phyloP scores from a whole-genome alignment of 1,140 invertebrate species.

The Heliothis virescens region DNA sequence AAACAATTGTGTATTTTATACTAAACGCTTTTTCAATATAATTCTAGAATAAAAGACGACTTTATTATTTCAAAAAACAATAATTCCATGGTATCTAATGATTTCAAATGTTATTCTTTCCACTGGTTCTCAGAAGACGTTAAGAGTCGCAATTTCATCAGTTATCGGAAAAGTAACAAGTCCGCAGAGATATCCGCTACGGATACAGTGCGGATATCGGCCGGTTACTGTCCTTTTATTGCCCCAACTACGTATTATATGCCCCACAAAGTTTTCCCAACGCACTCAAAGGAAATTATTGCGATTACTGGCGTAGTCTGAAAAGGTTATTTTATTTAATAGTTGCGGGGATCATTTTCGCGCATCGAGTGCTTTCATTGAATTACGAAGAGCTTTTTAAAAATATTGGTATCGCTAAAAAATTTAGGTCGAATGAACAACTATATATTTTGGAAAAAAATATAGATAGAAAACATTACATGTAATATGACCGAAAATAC shows the following conservation, averaged over 20 bases:
- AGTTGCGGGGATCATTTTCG: too few species aligned
- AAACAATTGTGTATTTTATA: neutral
- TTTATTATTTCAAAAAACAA: too few species aligned
- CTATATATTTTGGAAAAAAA: too few species aligned
- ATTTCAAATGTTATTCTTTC: neutral
- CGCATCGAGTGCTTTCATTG: too few species aligned
- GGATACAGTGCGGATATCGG: neutral
- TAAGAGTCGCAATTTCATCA: neutral
- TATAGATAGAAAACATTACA: neutral
- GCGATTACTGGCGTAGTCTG: neutral
- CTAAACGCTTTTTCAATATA: too few species aligned
- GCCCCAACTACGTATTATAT: slow-evolving; percentile 19
- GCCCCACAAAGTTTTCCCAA: neutral
- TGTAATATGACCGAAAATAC: neutral
- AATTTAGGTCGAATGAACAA: too few species aligned
- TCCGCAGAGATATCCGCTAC: neutral
- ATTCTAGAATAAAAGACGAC: too few species aligned
- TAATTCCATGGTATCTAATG: too few species aligned
- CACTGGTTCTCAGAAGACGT: neutral
- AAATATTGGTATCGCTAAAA: too few species aligned
- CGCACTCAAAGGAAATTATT: neutral
- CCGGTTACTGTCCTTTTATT: slow-evolving; percentile 26
- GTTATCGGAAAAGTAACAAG: neutral
- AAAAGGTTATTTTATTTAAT: too few species aligned
- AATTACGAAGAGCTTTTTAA: too few species aligned